A percentile compares a stretch with the other conserved stretches of the same genome.
phyloP scores from a whole-genome alignment of 2,888 invertebrate species.

The Scaptomyza caliginosa region DNA sequence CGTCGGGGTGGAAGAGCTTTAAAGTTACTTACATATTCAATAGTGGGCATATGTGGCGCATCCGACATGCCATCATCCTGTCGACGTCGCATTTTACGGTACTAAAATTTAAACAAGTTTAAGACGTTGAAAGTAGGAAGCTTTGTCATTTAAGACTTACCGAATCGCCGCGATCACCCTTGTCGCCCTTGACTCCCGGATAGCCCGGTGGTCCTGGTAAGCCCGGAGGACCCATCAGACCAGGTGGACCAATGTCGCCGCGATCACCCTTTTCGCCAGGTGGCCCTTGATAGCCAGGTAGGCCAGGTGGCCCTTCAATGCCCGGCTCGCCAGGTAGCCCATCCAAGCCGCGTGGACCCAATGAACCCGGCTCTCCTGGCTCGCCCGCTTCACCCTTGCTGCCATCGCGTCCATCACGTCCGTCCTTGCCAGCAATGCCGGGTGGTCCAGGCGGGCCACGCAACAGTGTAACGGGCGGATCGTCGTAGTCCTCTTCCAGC shows the following conservation, averaged over 20 bases:
- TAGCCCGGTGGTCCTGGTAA: slow-evolving; percentile 92
- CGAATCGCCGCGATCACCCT: slow-evolving; percentile 96
- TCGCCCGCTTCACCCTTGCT: slow-evolving; percentile 87
- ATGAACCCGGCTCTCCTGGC: slow-evolving; percentile 90
- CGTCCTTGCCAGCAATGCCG: slow-evolving; percentile 84
- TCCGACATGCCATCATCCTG: slow-evolving; percentile 84
- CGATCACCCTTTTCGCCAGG: slow-evolving; percentile 92
- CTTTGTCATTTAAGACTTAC: slow-evolving; percentile 89
- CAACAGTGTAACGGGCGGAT: slow-evolving; percentile 85
- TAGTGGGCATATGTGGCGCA: slow-evolving; percentile 83
- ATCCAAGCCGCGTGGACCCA: slow-evolving; percentile 90
- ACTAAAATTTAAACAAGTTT: slow-evolving; percentile 77
- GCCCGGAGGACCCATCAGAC: slow-evolving; percentile 97
- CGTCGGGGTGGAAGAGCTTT: no score
- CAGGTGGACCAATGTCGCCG: slow-evolving; percentile 96
- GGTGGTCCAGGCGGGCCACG: slow-evolving; percentile 88
- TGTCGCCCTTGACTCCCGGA: slow-evolving; percentile 95
- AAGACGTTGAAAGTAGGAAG: no score
- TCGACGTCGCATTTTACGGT: slow-evolving; percentile 84
- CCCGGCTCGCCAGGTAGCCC: slow-evolving; percentile 92
- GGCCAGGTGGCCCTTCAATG: slow-evolving; percentile 93
- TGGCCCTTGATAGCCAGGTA: slow-evolving; percentile 90
- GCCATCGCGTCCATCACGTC: slow-evolving; percentile 85
- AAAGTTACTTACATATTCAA: slow-evolving; percentile 83
- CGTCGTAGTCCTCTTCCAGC: slow-evolving; percentile 84